phyloP scores from a whole-genome alignment of 1,140 invertebrate species.

The Maniola jurtina region DNA sequence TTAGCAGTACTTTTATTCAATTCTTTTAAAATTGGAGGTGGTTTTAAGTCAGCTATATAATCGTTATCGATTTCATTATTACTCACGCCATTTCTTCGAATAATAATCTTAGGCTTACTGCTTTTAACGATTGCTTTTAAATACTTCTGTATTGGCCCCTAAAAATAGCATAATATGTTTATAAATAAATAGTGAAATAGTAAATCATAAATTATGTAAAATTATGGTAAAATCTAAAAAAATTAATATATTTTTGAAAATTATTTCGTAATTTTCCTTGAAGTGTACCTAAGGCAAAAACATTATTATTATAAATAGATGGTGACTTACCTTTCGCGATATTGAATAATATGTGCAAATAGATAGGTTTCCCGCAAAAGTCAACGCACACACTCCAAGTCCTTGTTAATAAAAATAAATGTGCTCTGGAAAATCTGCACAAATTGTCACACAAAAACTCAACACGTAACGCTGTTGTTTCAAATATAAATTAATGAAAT shows the following conservation, averaged over 20 bases:
- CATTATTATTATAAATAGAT: too few relatives aligned
- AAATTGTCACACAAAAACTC: background rate
- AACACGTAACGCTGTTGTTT: too few relatives aligned
- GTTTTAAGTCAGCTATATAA: conserved; percentile 39
- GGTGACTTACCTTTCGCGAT: conserved; percentile 18
- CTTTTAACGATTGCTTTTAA: conserved; percentile 36
- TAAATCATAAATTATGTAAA: background rate
- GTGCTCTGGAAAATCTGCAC: conserved; percentile 6
- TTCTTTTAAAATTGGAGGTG: conserved; percentile 48
- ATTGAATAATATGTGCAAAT: conserved; percentile 2
- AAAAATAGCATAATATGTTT: conserved; percentile 9
- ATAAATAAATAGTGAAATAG: background rate
- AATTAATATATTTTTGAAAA: background rate
- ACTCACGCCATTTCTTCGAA: conserved; percentile 32
- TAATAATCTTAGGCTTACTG: conserved; percentile 28
- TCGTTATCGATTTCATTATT: conserved; percentile 51
- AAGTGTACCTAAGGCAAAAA: too few relatives aligned
- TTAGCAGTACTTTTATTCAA: conserved; percentile 32
- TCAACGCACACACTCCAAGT: conserved; percentile 1
- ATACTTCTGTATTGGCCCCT: conserved; percentile 35
- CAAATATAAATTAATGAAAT: too few relatives aligned
- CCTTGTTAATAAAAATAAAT: conserved; percentile 5
- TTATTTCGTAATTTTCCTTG: too few relatives aligned
- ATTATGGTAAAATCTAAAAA: too few relatives aligned
- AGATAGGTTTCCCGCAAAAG: conserved; percentile 10